Conservation (phyloP, 1,140 invertebrate genomes). For the Neocloeon triangulifer region DNA sequence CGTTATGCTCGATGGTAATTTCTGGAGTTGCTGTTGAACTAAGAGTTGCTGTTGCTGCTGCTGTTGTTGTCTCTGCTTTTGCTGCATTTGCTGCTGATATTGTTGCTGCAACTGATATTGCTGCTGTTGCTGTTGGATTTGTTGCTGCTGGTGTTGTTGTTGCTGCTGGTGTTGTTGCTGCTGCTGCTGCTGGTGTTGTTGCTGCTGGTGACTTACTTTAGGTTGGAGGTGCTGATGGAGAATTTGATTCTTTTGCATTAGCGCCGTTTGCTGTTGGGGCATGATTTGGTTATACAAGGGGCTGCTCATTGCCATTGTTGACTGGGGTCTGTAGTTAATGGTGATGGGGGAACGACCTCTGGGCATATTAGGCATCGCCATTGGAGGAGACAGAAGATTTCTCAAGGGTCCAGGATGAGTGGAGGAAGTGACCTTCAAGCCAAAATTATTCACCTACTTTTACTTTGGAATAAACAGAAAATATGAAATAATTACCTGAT, state of each 20-base stretch:
- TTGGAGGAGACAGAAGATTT: too few relatives aligned
- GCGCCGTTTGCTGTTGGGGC: neutral
- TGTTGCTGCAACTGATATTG: slow-evolving; percentile 15
- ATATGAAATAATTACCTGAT: too few relatives aligned
- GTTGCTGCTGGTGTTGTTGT: slow-evolving; percentile 11
- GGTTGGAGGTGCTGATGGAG: slow-evolving; percentile 7
- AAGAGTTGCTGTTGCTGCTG: slow-evolving; percentile 8
- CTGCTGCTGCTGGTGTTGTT: slow-evolving; percentile 13
- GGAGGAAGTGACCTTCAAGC: slow-evolving; percentile 24
- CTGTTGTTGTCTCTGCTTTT: slow-evolving; percentile 9
- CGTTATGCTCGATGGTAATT: too few relatives aligned
- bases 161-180: slow-evolving; percentile 16
- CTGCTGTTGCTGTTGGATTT: slow-evolving; percentile 14
- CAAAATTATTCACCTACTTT: too few relatives aligned
- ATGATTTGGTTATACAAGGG: neutral
- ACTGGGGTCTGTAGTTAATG: too few relatives aligned
- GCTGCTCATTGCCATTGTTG: too few relatives aligned
- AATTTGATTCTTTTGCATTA: slow-evolving; percentile 1
- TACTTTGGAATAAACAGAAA: too few relatives aligned
- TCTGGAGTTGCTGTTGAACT: slow-evolving; percentile 17
- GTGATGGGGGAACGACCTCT: too few relatives aligned
- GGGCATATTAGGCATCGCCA: too few relatives aligned
- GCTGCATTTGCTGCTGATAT: slow-evolving; percentile 7
- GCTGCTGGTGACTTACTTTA: slow-evolving; percentile 9
- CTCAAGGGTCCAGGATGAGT: slow-evolving; percentile 17